Base-by-base conservation (phyloP, 2,113 vertebrate species). In the Sinosuthora webbiana region DNA sequence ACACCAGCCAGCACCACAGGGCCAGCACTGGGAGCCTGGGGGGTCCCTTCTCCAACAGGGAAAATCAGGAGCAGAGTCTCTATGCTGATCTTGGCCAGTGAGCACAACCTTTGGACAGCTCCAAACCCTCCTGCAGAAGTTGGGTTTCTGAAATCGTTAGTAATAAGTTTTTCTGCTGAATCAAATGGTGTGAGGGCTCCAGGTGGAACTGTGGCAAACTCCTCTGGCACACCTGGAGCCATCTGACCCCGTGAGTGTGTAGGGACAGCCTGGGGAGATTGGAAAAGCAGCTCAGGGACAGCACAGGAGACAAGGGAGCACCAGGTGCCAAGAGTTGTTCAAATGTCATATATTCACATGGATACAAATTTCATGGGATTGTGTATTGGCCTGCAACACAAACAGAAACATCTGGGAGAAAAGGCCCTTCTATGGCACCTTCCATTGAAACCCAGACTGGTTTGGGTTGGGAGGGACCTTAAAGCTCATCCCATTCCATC, bases 261-360 rank as follows among this genome's bases (percentile, higher is more conserved):
- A 25, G 55, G 49, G 35, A 23, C 55, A 74, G 56, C 71, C 39
- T 9, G 10, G 31, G 45, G 57, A 56, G 24, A 6, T 15, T 2
- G 12, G 55, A 30, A 62, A 56, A 86, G 15, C 60, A n/a, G 65
- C 79, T 82, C 55, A 11, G 1, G 10, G 45, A 6, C 35, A 75
- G 62, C 39, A 44, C 1, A 23, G 41, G 52, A 49, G 31, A 35
- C 39, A 49, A 28, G 0, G 3, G 39, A 83, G 39, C 44, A 45
- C 1, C 59, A 39, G 47, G n/a, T n/a, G 30, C n/a, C 27, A 25
- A 13, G 83, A 59, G 41, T 15, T 30, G n/a, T 28, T 56, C 41
- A 42, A 21, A 55, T 0, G 20, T 4, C 16, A 7, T 9, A 4
- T 25, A 16, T 4, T 42, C 23, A 49, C 45, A 22, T 0, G n/a